Conservation (phyloP, 2,797 vertebrate genomes). For the Carduelis carduelis region DNA sequence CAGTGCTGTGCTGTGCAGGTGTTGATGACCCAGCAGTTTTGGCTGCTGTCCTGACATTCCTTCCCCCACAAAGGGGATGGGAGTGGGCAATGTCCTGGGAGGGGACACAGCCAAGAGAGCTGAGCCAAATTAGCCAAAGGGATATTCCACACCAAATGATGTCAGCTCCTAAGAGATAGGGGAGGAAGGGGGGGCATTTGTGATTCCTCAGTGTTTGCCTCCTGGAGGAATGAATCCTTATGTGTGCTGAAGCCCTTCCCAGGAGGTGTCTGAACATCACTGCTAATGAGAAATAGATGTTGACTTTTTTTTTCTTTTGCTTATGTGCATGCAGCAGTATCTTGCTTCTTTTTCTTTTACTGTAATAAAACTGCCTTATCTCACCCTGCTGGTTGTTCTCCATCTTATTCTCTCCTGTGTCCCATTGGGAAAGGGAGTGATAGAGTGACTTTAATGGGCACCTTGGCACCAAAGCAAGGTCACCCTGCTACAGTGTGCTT, state of each 20-base stretch:
- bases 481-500: background rate
- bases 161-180: background rate
- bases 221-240: background rate
- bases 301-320: background rate
- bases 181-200: background rate
- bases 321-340: background rate
- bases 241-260: fast-evolving
- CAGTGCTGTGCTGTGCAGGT: background rate
- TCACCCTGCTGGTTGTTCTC: background rate
- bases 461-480: background rate
- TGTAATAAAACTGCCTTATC: background rate
- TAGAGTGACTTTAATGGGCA: background rate
- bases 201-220: background rate
- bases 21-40: background rate
- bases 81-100: background rate
- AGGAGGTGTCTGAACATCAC: fast-evolving
- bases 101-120: background rate
- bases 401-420: background rate
- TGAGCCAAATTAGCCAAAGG: background rate
- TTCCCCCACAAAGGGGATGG: background rate
- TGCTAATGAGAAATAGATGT: background rate
- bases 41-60: background rate
- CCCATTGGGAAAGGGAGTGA: background rate
- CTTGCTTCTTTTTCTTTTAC: background rate
- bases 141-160: background rate